Base-by-base conservation (phyloP, 2,113 vertebrate species). In the Coreoperca whiteheadi region DNA sequence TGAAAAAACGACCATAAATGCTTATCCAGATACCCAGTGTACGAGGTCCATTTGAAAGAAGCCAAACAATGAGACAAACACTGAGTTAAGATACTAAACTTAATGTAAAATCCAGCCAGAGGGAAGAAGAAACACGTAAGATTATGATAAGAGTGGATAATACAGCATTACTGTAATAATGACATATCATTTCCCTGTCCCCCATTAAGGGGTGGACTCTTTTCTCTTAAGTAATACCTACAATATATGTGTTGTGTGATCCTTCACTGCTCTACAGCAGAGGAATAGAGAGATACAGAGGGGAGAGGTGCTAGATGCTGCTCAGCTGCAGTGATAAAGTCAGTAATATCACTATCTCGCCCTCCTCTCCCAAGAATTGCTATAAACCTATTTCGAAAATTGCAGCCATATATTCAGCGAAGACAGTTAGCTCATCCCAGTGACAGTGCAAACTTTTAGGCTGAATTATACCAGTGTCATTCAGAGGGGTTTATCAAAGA, bases 331-430 rank as follows among this genome's bases (percentile, higher is more conserved):
- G 91, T 95, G 94, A 96, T 95, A 95, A 95, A 95, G 94, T 94
- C 92, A 88, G 94, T 96, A 95, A 95, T 96, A 95, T 95, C 93
- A 86, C 95, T 93, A 94, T 94, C 94, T 94, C 86, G 85, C 92
- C 88, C 90, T 94, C 91, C 93, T 94, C 94, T 94, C 95, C 92
- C 93, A 94, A 94, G 94, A 94, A 95, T 95, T 91, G 93, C 95
- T 92, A 94, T 95, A 96, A 96, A 95, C 94, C 95, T 94, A 96
- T 96, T 96, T 95, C 63, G 88, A 94, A 96, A 95, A 96, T 95
- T 95, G 94, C 94, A 82, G 54, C 93, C 94, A 95, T 96, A 95
- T 94, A 95, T 95, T 94, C 91, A 87, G 79, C 18, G 81, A 70
- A 88, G 95, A 96, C 95, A 94, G 91, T 95, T 89, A 89, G 94